Evolutionary conservation across 1,140 invertebrate genomes (phyloP), one percentile per base, ranked within the genome.

Genomic region (Zaprionus kolodkinae): DNA sequence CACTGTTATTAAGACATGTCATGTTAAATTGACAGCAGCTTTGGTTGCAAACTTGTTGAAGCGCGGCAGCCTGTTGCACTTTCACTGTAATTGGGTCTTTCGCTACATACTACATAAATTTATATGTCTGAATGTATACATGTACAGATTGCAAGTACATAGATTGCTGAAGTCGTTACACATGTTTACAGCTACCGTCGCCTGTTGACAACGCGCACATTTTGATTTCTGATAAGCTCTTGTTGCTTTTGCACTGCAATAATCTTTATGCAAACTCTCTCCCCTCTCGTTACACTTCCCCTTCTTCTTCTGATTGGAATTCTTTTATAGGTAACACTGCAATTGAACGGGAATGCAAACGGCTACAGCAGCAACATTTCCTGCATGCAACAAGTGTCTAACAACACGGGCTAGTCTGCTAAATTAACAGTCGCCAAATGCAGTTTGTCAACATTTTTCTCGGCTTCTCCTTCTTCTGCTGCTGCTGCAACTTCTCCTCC

Each of bases 361-460:
- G 50, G 50, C 50, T 21, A 17, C 12, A n/a, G 17, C 62, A 21
- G 54, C 50, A 64, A 66, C 25, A 59, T 64, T 69, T 55, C 38
- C 36, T 30, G 40, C 55, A 67, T 54, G 48, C 64, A 72, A 62
- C 65, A 69, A 69, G 48, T 69, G 50, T 68, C 65, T 33, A 52
- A 27, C n/a, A 35, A 10, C 33, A 27, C 13, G 38, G 38, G 60
- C 36, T 15, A 27, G 17, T 48, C 10, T 60, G 38, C 45, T 33
- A 61, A 74, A 25, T 50, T 21, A 50, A 50, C 45, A 50, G 45
- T 50, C 45, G 17, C 17, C 45, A 25, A 50, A 74, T 74, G 65
- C 72, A 56, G 72, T 74, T 74, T 69, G 50, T 62, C 72, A 67
- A 74, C 65, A 74, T 74, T 74, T 68, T 68, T 68, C 17, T 60